These are phyloP conservation scores for Luidia sarsii DNA, from an alignment of 53 echinoderm and acorn worm species.

Conservation along the genomic window DNA sequence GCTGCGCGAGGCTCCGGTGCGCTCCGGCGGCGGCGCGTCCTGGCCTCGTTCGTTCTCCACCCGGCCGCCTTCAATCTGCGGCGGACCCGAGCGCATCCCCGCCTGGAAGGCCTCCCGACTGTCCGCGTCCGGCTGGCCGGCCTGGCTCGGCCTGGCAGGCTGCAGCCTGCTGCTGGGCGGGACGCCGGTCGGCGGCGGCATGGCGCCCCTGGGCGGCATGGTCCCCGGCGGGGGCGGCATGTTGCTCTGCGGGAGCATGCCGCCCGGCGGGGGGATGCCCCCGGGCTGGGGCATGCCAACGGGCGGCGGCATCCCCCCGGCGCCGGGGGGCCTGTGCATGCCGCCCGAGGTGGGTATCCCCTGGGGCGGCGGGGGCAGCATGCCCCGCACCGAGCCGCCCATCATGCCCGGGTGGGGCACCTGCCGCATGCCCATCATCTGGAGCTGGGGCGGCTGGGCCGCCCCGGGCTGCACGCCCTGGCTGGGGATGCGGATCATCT, in stretches of 20 bases:
- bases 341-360: slow-evolving; percentile 45
- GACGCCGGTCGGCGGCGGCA: slow-evolving; percentile 51
- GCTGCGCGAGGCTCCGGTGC: slow-evolving; percentile 21
- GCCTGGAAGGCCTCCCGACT: slow-evolving; percentile 27
- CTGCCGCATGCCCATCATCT: slow-evolving; percentile 55
- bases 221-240: slow-evolving; percentile 62
- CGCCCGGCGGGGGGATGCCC: slow-evolving; percentile 58
- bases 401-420: slow-evolving; percentile 55
- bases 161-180: slow-evolving; percentile 65
- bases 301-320: slow-evolving; percentile 38
- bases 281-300: slow-evolving; percentile 40
- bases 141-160: slow-evolving; percentile 11
- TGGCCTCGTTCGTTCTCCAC: slow-evolving; percentile 30
- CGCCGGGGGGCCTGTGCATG: slow-evolving; percentile 40
- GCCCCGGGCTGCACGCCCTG: slow-evolving; percentile 51
- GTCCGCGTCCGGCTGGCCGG: slow-evolving; percentile 28
- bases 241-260: slow-evolving; percentile 49
- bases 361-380: slow-evolving; percentile 39
- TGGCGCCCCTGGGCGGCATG: slow-evolving; percentile 51
- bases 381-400: slow-evolving; percentile 37
- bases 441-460: slow-evolving; percentile 46
- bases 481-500: slow-evolving; percentile 47
- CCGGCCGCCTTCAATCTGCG: slow-evolving; percentile 47
- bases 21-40: slow-evolving; percentile 18
- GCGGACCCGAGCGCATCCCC: slow-evolving; percentile 25